Conservation (phyloP, 2,797 vertebrate species). For the Linurgus olivaceus region DNA sequence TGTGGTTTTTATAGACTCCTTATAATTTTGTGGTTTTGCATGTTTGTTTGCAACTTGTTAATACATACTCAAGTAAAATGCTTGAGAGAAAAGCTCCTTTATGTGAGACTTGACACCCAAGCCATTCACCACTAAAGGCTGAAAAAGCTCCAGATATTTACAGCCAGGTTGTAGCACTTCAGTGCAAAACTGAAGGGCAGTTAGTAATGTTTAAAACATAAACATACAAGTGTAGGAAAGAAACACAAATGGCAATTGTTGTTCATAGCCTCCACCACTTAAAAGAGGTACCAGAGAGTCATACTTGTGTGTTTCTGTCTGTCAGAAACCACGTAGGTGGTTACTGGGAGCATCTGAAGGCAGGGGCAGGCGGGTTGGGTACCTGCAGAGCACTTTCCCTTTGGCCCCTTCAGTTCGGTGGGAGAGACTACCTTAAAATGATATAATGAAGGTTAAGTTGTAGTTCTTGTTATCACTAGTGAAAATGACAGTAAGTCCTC, state of each 20-base stretch:
- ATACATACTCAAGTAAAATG: not conserved
- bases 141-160: not conserved
- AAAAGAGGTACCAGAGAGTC: not conserved
- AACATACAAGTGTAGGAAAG: not conserved
- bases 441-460: not conserved
- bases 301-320: rapidly evolving
- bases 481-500: not conserved
- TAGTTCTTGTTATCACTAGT: not conserved
- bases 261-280: not conserved
- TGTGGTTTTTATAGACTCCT: slow-evolving; percentile 3
- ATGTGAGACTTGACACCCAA: not conserved
- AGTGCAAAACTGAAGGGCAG: not conserved
- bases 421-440: not conserved
- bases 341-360: not conserved
- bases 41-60: slow-evolving; percentile 31
- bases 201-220: not conserved
- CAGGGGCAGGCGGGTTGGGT: rapidly evolving
- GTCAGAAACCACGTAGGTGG: not conserved
- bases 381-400: not conserved
- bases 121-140: not conserved
- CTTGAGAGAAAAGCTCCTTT: not conserved
- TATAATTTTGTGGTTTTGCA: slow-evolving; percentile 2
- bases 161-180: not conserved
- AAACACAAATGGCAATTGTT: not conserved
- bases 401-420: not conserved